Evolutionary conservation across 2,113 vertebrate species (phyloP).

Genomic region (Cebidichthys violaceus): DNA sequence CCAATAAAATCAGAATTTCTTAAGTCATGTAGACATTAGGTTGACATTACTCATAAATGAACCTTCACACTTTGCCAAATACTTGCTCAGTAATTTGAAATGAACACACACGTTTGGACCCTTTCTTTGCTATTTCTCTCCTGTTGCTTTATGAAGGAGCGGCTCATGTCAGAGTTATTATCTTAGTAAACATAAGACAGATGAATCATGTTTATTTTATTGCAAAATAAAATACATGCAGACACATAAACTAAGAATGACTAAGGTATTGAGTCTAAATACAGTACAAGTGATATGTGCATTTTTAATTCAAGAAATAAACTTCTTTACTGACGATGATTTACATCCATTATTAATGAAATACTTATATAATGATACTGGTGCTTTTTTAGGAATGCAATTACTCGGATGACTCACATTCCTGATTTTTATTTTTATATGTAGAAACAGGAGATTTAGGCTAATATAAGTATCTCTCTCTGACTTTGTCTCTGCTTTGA

Average conservation of each 20-base stretch:
- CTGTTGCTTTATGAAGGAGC: background rate
- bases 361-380: no score
- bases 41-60: background rate
- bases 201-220: background rate
- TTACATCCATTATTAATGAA: background rate
- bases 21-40: background rate
- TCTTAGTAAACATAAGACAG: background rate
- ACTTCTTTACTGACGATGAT: background rate
- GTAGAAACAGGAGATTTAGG: background rate
- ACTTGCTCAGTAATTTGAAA: background rate
- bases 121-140: background rate
- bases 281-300: conserved; percentile 11
- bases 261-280: conserved; percentile 26
- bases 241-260: conserved; percentile 48
- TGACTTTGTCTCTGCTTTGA: conserved; percentile 15
- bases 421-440: background rate
- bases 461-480: background rate
- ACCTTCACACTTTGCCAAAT: background rate
- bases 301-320: conserved; percentile 36
- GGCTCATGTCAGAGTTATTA: no score
- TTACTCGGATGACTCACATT: conserved; percentile 2
- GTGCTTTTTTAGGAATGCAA: conserved; percentile 24
- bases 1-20: background rate
- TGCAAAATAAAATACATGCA: conserved; percentile 21
- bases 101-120: background rate